phyloP scores from a whole-genome alignment of 2,888 invertebrate species.

The Limnephilus rhombicus region DNA sequence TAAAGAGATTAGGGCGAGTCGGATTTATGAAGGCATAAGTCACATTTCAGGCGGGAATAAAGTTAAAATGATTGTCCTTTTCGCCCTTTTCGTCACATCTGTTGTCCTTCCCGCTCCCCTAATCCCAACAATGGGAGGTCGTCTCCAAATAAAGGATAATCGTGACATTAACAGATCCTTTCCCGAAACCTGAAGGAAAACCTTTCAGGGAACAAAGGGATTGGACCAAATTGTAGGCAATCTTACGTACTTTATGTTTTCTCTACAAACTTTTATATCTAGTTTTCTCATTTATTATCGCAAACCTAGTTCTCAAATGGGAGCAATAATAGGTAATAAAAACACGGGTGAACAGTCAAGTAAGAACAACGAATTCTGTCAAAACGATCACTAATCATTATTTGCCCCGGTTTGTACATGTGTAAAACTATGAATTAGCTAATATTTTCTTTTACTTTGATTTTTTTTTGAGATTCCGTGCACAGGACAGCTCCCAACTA shows the following conservation, averaged over 20 bases:
- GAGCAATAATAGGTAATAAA: not conserved
- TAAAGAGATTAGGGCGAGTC: not conserved
- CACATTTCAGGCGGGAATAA: slow-evolving; percentile 23
- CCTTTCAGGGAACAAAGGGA: slow-evolving; percentile 24
- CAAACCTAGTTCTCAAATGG: not conserved
- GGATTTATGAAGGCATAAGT: slow-evolving; percentile 28
- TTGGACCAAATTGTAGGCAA: not conserved
- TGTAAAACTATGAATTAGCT: not conserved
- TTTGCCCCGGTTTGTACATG: not conserved
- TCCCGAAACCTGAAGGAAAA: slow-evolving; percentile 4
- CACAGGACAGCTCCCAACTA: too few relatives aligned
- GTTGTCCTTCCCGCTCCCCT: slow-evolving; percentile 26
- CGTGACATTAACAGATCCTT: slow-evolving; percentile 46
- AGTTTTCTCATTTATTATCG: not conserved
- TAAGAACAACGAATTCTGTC: not conserved
- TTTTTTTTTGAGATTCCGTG: not conserved
- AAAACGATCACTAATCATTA: not conserved
- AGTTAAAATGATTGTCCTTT: slow-evolving; percentile 23
- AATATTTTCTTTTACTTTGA: not conserved
- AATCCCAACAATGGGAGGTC: slow-evolving; percentile 22
- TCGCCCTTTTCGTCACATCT: slow-evolving; percentile 39
- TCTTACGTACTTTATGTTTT: not conserved
- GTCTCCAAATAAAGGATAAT: slow-evolving; percentile 47
- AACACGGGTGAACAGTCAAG: not conserved
- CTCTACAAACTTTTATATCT: not conserved